phyloP scores from a whole-genome alignment of 2,888 invertebrate species.

The Tipula lateralis region DNA sequence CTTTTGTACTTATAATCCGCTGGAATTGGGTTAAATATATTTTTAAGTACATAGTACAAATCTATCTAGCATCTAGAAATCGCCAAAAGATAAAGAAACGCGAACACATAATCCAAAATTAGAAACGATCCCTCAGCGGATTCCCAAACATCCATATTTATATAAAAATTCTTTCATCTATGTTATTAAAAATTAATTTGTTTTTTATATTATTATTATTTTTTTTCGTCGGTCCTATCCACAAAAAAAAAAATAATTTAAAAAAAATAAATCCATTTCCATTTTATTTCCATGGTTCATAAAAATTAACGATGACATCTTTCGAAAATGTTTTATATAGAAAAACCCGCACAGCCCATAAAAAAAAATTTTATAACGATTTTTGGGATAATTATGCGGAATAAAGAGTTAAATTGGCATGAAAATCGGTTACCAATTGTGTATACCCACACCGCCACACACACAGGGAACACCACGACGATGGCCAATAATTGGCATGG shows the following conservation, averaged over 20 bases:
- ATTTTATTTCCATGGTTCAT: background rate
- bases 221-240: background rate
- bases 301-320: background rate
- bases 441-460: too few relatives aligned
- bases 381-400: background rate
- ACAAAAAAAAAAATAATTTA: background rate
- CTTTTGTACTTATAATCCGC: too few relatives aligned
- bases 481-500: background rate
- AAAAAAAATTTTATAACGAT: background rate
- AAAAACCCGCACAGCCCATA: background rate
- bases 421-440: background rate
- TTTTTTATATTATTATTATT: too few relatives aligned
- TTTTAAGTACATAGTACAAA: too few relatives aligned
- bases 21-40: too few relatives aligned
- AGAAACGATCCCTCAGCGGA: background rate
- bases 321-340: background rate
- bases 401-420: background rate
- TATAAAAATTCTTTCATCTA: background rate
- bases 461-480: too few relatives aligned
- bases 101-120: background rate
- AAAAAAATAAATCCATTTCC: background rate
- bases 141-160: background rate
- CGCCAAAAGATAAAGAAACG: background rate
- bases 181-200: background rate
- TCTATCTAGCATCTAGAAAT: too few relatives aligned